Evolutionary conservation across 2,113 vertebrate genomes (phyloP), one percentile per base, ranked within the genome.

Genomic region (Chroicocephalus ridibundus): DNA sequence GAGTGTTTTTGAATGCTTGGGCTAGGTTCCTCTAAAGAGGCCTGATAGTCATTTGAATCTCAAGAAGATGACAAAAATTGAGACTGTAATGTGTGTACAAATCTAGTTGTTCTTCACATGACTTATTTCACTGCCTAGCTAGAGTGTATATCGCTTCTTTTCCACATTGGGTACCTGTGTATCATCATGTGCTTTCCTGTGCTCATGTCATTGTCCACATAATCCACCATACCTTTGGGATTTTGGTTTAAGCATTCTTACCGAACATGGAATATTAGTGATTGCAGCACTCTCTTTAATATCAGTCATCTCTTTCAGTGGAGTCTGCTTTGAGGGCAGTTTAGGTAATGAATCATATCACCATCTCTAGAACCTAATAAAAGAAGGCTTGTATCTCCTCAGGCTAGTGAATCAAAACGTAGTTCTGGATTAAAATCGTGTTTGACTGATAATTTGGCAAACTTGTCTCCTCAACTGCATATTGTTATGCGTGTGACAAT

Each of bases 51-150:
- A 15, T 32, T 31, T 61, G 36, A 71, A 52, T 55, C 14, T 91
- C n/a, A 55, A 58, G 46, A 51, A 55, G 32, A n/a, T 74, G 46
- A 24, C 40, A 90, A 6, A 13, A 82, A 61, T 10, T 44, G 57
- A 90, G 32, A 8, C 34, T 34, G 7, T 11, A 51, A 10, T 44
- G 4, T 13, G 6, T 15, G 14, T 70, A 44, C 22, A 71, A 75
- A 71, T 54, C 29, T 40, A 47, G 20, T 13, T 9, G 2, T 12
- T 36, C 14, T 76, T 86, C 44, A 6, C 0, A 0, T 29, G 11
- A 40, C 10, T 36, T 31, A 9, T 27, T 42, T 57, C 9, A 6
- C 29, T 86, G 29, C 20, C 6, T 52, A 7, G 14, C 10, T 42
- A 36, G 34, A 25, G 14, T 2, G 4, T 34, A 13, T 2, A 0